Evolutionary conservation across 2,113 vertebrate genomes (phyloP).

Genomic region (Xyrauchen texanus): DNA sequence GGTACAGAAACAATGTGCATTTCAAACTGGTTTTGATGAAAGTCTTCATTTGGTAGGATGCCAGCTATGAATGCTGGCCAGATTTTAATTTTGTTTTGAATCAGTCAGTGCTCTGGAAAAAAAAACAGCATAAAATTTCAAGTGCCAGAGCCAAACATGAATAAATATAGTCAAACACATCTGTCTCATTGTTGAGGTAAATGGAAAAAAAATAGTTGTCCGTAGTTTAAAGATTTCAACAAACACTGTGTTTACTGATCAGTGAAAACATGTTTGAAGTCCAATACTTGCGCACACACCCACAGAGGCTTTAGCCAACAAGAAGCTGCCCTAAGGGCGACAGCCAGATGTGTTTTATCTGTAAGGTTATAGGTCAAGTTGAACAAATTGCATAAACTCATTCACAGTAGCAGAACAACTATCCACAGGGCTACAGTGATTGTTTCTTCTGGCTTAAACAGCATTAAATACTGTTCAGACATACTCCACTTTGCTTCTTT

Average conservation of each 20-base stretch:
- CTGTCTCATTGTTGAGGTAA: slow-evolving; percentile 4
- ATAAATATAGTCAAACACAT: slow-evolving; percentile 20
- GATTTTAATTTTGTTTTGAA: slow-evolving; percentile 2
- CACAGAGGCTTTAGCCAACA: slow-evolving; percentile 42
- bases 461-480: not conserved
- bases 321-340: slow-evolving; percentile 39
- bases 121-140: not conserved
- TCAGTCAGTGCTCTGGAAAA: not conserved
- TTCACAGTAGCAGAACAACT: slow-evolving; percentile 49
- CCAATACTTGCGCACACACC: slow-evolving; percentile 38
- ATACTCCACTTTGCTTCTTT: not conserved
- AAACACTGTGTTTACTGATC: slow-evolving; percentile 37
- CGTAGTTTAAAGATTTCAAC: slow-evolving; percentile 6
- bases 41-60: not conserved
- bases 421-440: not conserved
- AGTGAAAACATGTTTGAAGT: slow-evolving; percentile 56
- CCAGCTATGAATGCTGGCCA: not conserved
- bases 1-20: slow-evolving; percentile 1
- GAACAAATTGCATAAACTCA: slow-evolving; percentile 53
- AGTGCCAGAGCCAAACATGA: slow-evolving; percentile 5
- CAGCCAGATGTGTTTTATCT: slow-evolving; percentile 53
- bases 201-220: slow-evolving; percentile 4
- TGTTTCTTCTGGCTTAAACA: not conserved
- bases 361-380: slow-evolving; percentile 60
- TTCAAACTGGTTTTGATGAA: not conserved